Base-by-base conservation (phyloP, 2,797 vertebrate species). In the Toxotes lorentzi region DNA sequence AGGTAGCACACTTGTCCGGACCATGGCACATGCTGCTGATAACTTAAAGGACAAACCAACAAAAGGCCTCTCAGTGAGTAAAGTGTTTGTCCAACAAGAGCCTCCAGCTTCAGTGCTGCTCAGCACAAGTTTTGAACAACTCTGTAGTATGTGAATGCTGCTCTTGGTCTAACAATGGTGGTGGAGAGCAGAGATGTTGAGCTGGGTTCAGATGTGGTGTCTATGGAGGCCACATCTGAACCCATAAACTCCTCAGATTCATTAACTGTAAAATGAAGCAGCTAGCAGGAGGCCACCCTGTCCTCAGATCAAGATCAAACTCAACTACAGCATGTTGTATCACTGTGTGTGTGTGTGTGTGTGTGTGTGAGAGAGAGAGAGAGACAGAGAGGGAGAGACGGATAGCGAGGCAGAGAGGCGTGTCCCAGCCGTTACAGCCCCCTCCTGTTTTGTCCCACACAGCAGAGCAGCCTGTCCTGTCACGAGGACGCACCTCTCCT, bases 381-480 rank as follows among this genome's bases (percentile, higher is more conserved):
- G 65, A 50, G 32, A 34, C 19, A 63, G 32, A 24, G 57, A 16
- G 45, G 30, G 41, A 35, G 41, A 35, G 62, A 35, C 35, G 63
- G 8, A 8, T 61, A 8, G 24, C 38, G 57, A 13, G 48, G 17
- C 4, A 8, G 54, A 71, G 78, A 5, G 86, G 87, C 79, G 91
- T 78, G 81, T 87, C 81, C 60, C 80, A 8, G 70, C 24, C 24
- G 16, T 59, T 9, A 32, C 76, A 50, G 64, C 84, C 73, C 51
- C 70, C 47, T 80, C 81, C 73, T 65, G 74, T 48, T 78, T 24
- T 2, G 78, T 81, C 70, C 81, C 78, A 4, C 62, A 54, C 70
- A 63, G 34, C 70, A 74, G 70, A 86, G 78, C 79, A 47, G 81
- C 41, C 68, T n/a, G 86, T 84, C 79, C 82, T 3, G 65, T 40